Conservation (phyloP, 1,140 invertebrate species). For the Apolygus lucorum region DNA sequence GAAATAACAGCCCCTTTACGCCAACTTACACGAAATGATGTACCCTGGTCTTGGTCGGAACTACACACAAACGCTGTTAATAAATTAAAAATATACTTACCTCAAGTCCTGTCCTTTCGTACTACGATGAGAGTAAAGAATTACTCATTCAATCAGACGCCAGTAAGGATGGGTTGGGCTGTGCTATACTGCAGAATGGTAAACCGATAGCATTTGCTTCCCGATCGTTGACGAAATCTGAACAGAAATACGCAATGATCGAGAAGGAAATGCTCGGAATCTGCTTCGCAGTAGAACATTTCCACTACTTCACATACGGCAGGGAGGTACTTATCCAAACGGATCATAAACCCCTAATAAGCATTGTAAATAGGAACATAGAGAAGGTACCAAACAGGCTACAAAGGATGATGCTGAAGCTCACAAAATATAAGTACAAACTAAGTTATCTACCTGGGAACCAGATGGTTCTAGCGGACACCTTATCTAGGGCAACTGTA, state of each 20-base stretch:
- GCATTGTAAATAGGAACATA: constrained; percentile 6
- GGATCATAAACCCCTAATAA: constrained; percentile 15
- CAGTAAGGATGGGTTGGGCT: constrained; percentile 10
- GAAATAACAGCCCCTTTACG: not conserved
- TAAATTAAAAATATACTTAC: not conserved
- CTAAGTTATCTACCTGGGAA: no score
- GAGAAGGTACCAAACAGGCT: constrained; percentile 5
- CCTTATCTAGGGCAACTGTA: no score
- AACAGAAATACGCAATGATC: no score
- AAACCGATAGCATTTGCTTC: constrained; percentile 10
- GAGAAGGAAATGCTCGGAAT: constrained; percentile 9
- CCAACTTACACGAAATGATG: constrained; percentile 8
- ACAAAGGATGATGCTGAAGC: no score
- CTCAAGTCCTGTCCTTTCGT: constrained; percentile 10
- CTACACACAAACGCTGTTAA: not conserved
- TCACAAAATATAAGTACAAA: no score
- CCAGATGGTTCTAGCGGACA: no score
- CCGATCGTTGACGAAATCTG: not conserved
- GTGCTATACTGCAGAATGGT: not conserved
- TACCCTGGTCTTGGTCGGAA: constrained; percentile 5
- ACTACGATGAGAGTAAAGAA: constrained; percentile 11
- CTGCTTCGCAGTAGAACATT: not conserved
- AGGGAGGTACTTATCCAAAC: no score
- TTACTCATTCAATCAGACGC: constrained; percentile 15
- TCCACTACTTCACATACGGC: not conserved